Conservation (phyloP, 2,888 invertebrate genomes). For the Hyalella azteca region DNA sequence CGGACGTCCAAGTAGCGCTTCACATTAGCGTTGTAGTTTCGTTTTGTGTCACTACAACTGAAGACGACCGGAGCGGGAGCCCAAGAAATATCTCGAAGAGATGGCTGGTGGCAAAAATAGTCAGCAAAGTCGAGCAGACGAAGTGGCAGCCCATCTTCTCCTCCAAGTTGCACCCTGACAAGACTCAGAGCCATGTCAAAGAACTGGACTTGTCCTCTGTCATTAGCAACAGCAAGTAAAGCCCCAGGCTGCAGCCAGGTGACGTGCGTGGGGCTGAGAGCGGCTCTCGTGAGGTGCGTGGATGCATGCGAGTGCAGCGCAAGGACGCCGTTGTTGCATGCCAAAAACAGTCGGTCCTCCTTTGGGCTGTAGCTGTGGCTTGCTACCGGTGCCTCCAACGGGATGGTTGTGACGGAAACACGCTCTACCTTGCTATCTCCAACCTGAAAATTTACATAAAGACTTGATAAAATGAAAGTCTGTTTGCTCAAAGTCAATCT, state of each 20-base stretch:
- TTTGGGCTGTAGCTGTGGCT: slow-evolving; percentile 72
- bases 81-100: slow-evolving; percentile 69
- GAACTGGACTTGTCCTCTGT: slow-evolving; percentile 76
- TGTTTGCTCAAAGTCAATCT: too few species aligned
- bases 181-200: slow-evolving; percentile 76
- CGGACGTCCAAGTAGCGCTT: slow-evolving; percentile 62
- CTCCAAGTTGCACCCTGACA: slow-evolving; percentile 72
- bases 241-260: slow-evolving; percentile 77
- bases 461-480: too few species aligned
- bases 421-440: slow-evolving; percentile 70
- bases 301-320: slow-evolving; percentile 76
- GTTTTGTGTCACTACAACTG: slow-evolving; percentile 10
- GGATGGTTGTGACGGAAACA: slow-evolving; percentile 73
- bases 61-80: slow-evolving; percentile 64
- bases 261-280: slow-evolving; percentile 71
- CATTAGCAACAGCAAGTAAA: slow-evolving; percentile 73
- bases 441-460: too few species aligned
- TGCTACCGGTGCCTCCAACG: slow-evolving; percentile 73
- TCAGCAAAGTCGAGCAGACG: slow-evolving; percentile 72
- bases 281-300: slow-evolving; percentile 71
- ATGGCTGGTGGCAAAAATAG: slow-evolving; percentile 70
- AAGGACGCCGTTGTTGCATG: slow-evolving; percentile 84
- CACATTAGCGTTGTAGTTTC: background rate
- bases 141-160: slow-evolving; percentile 71
- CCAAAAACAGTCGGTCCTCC: slow-evolving; percentile 77